These are phyloP conservation scores for Lamproptera curius DNA, from an alignment of 2,888 invertebrate genomes.

Conservation along the genomic window DNA sequence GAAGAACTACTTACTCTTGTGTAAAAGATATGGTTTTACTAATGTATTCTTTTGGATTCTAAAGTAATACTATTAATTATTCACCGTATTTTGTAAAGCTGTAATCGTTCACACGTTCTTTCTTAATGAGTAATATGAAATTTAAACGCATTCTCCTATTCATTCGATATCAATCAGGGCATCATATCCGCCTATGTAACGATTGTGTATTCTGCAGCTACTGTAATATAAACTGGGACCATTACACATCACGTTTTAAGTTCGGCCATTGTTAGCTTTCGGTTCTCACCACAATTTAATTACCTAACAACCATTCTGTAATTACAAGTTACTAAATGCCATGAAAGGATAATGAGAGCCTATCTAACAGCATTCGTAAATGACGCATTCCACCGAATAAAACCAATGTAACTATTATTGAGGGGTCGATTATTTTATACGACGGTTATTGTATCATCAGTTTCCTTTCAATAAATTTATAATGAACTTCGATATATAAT, in stretches of 20 bases:
- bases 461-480: too few species aligned
- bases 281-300: conserved; percentile 71
- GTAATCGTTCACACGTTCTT: too few species aligned
- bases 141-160: too few species aligned
- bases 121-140: too few species aligned
- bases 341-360: conserved; percentile 63
- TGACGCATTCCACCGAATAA: conserved; percentile 51
- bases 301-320: conserved; percentile 60
- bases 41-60: too few species aligned
- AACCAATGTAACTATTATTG: conserved; percentile 7
- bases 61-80: too few species aligned
- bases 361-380: conserved; percentile 47
- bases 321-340: conserved; percentile 65
- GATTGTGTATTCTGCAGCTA: conserved; percentile 2
- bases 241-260: conserved; percentile 34
- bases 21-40: too few species aligned
- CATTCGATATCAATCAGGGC: background rate
- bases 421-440: conserved; percentile 2
- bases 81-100: too few species aligned
- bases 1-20: too few species aligned
- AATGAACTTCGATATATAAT: too few species aligned
- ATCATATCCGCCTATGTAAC: background rate
- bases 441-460: too few species aligned
- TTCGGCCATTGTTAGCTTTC: conserved; percentile 64
- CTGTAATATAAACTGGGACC: conserved; percentile 2